phyloP scores from a whole-genome alignment of 1,140 invertebrate genomes.

The Cherax destructor region DNA sequence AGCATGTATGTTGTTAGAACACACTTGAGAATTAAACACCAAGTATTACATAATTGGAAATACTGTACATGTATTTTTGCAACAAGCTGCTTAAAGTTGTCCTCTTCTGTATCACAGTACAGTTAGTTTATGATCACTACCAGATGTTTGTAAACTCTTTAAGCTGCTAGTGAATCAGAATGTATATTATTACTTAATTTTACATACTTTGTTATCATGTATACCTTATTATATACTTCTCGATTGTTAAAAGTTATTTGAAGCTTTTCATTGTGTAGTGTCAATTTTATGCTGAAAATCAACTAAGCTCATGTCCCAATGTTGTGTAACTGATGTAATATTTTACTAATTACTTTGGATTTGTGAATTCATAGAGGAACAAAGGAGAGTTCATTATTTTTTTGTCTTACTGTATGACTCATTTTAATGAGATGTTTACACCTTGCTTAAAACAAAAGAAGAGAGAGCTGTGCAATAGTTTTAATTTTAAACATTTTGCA shows the following conservation, averaged over 20 bases:
- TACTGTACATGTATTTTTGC: background rate
- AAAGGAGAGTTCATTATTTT: background rate
- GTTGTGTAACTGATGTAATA: background rate
- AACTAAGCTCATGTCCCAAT: background rate
- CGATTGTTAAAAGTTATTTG: background rate
- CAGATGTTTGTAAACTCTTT: background rate
- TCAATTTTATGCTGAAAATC: background rate
- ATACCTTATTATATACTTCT: background rate
- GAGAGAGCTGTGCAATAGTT: background rate
- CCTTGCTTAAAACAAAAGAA: background rate
- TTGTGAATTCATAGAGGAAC: background rate
- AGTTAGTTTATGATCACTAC: background rate
- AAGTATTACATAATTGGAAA: background rate
- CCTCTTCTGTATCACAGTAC: background rate
- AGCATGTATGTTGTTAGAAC: background rate
- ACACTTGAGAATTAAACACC: background rate
- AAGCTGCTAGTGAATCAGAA: background rate
- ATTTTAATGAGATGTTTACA: background rate
- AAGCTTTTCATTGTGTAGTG: background rate
- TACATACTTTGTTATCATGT: background rate
- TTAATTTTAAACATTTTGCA: background rate
- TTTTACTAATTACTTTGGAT: background rate
- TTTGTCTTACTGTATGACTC: background rate
- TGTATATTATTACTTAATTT: too few species aligned
- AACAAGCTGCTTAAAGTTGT: background rate